Evolutionary conservation across 2,888 invertebrate genomes (phyloP).

Genomic region (Arge pagana): DNA sequence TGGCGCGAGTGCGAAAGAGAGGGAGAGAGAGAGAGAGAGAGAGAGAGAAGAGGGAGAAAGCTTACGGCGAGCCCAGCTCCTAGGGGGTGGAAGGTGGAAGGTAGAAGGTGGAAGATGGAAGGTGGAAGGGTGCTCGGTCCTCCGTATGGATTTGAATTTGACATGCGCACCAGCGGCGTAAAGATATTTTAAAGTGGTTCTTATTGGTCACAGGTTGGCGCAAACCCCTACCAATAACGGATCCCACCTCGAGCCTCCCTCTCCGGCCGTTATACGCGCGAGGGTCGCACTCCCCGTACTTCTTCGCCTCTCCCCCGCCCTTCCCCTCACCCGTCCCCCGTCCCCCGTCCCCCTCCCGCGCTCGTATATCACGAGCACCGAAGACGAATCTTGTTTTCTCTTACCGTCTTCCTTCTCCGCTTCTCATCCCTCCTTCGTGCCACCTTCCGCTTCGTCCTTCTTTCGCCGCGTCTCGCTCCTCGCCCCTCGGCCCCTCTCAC

Average conservation of each 20-base stretch:
- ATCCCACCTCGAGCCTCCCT: slow-evolving; percentile 2
- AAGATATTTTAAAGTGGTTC: slow-evolving; percentile 54
- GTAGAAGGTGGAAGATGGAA: slow-evolving; percentile 29
- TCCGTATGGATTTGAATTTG: slow-evolving; percentile 49
- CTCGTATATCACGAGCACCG: slow-evolving; percentile 1
- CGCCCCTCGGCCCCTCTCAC: not conserved
- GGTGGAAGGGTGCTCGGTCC: slow-evolving; percentile 30
- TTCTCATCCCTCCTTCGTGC: slow-evolving; percentile 21
- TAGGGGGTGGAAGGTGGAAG: too few relatives aligned
- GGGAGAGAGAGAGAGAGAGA: slow-evolving; percentile 31
- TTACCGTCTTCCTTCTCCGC: slow-evolving; percentile 10
- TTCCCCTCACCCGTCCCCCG: not conserved
- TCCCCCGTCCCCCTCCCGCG: slow-evolving; percentile 13
- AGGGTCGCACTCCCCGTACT: not conserved
- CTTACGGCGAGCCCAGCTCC: too few relatives aligned
- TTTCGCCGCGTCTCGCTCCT: slow-evolving; percentile 25
- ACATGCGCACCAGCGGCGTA: slow-evolving; percentile 49
- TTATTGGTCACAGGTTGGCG: slow-evolving; percentile 54
- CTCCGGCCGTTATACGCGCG: not conserved
- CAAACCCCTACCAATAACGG: slow-evolving; percentile 26
- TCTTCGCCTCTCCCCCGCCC: not conserved
- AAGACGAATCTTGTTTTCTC: slow-evolving; percentile 13
- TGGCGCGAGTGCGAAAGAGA: slow-evolving; percentile 24
- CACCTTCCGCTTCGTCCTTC: not conserved
- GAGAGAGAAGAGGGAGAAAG: slow-evolving; percentile 26